Conservation (phyloP, 2,113 vertebrate species). For the Harpagus bidentatus region DNA sequence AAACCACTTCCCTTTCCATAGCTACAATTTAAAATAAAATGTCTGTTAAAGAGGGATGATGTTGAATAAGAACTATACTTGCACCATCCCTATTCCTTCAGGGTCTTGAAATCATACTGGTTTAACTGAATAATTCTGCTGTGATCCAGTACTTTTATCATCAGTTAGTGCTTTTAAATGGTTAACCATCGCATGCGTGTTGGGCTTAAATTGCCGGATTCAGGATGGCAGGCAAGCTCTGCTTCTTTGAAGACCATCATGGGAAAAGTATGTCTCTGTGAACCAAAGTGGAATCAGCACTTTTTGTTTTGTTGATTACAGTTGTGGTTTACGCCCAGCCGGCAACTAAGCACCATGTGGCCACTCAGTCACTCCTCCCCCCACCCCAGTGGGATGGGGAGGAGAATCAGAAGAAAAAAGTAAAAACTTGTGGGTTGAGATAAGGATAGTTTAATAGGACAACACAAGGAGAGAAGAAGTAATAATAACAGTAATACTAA, state of each 20-base stretch:
- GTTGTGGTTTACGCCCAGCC: too few species aligned
- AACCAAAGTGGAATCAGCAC: not conserved
- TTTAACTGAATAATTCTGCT: not conserved
- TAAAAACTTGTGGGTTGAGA: too few species aligned
- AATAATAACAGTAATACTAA: too few species aligned
- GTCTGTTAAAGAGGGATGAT: not conserved
- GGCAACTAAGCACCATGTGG: too few species aligned
- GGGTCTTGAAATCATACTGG: not conserved
- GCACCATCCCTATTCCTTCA: not conserved
- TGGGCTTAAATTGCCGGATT: not conserved
- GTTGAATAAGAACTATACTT: not conserved
- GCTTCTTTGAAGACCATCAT: not conserved
- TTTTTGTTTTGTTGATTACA: not conserved
- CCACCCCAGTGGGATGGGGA: too few species aligned
- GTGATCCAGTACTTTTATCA: not conserved
- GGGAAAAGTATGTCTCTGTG: not conserved
- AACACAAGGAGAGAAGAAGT: too few species aligned
- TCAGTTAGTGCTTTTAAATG: not conserved
- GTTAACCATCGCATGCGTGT: not conserved
- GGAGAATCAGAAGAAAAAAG: too few species aligned
- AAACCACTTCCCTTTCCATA: not conserved
- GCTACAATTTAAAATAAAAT: not conserved
- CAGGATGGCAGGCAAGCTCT: not conserved
- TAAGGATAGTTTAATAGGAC: too few species aligned
- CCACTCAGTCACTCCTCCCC: too few species aligned